Conservation (phyloP, 1,140 invertebrate species). For the Pissodes strobi region DNA sequence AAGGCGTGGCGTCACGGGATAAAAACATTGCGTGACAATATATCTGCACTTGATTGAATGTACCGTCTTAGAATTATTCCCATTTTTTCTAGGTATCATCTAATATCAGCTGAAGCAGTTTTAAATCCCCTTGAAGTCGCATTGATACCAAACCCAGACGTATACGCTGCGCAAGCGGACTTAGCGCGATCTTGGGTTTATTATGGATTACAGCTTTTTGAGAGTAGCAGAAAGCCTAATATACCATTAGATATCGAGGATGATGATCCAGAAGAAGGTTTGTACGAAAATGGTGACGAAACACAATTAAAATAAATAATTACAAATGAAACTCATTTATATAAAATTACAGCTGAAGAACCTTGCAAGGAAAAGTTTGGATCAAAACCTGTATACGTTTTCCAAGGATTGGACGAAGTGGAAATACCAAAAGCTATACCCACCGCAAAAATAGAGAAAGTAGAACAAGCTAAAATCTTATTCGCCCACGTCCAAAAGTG, state of each 20-base stretch:
- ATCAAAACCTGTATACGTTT: conserved; percentile 6
- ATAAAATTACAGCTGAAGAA: neutral
- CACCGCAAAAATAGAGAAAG: conserved; percentile 42
- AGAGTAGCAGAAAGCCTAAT: conserved; percentile 36
- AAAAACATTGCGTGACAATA: no score
- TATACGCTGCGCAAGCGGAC: conserved; percentile 44
- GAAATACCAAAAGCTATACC: conserved; percentile 40
- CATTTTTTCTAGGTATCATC: conserved; percentile 42
- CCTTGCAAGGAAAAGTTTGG: neutral
- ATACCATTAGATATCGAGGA: conserved; percentile 1
- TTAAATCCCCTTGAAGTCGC: conserved; percentile 44
- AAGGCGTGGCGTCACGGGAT: no score
- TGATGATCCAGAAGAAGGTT: neutral
- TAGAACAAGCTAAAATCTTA: conserved; percentile 62
- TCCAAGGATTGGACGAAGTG: conserved; percentile 32
- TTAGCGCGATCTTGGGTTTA: conserved; percentile 48
- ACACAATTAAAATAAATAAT: no score
- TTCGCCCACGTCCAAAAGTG: conserved; percentile 69
- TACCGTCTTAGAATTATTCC: no score
- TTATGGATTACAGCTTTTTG: conserved; percentile 46
- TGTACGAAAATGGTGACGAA: no score
- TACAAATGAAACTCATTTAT: neutral
- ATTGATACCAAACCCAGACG: conserved; percentile 37
- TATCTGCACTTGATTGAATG: no score
- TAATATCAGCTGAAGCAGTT: conserved; percentile 43